Evolutionary conservation across 2,797 vertebrate species (phyloP).

Genomic region (Lepus townsendii): DNA sequence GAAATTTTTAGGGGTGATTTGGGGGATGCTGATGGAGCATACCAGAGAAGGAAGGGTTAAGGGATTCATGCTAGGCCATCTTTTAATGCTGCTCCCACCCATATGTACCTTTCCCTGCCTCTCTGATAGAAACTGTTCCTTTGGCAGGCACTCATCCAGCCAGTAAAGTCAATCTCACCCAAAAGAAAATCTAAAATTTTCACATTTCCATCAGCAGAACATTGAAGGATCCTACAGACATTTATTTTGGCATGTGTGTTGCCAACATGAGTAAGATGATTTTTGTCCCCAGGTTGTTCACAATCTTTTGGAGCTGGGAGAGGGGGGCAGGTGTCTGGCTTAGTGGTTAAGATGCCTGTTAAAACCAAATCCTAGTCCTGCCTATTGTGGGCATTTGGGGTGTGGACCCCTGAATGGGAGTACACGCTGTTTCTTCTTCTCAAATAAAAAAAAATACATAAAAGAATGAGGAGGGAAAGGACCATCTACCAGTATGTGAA

Average conservation of each 20-base stretch:
- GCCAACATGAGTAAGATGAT: background rate
- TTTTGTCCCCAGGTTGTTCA: background rate
- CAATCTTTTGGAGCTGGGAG: background rate
- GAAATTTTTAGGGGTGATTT: background rate
- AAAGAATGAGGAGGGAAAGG: background rate
- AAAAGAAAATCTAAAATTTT: background rate
- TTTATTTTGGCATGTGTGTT: background rate
- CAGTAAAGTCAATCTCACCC: conserved; percentile 3
- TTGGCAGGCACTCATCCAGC: background rate
- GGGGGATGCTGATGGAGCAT: background rate
- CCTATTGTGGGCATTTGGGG: no score
- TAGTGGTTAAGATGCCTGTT: no score
- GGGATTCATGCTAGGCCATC: background rate
- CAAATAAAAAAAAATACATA: no score
- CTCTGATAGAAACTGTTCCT: background rate
- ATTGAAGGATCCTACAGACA: background rate
- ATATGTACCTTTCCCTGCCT: no score
- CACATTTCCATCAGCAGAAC: background rate
- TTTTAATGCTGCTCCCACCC: background rate
- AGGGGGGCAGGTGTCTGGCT: background rate
- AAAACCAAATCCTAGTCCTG: no score
- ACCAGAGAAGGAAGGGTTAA: background rate
- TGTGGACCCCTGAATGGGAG: no score
- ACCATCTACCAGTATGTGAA: background rate
- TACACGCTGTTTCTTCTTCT: no score